Evolutionary conservation across 2,888 invertebrate species (phyloP).

Genomic region (Spisula solida): DNA sequence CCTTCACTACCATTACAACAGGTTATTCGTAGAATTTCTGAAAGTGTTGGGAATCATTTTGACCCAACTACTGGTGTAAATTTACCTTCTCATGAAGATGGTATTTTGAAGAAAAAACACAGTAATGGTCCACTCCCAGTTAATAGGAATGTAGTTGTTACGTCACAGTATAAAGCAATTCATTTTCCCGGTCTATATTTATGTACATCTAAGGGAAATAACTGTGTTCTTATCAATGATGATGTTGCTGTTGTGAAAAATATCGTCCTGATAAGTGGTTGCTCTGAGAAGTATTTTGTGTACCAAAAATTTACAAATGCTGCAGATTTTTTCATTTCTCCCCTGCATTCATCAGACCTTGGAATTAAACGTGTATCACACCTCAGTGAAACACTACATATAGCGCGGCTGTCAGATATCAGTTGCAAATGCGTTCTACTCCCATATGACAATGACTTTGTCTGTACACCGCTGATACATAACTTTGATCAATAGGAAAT

Average conservation of each 20-base stretch:
- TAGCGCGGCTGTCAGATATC: constrained; percentile 26
- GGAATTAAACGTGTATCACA: constrained; percentile 37
- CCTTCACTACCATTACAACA: constrained; percentile 63
- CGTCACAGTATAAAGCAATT: constrained; percentile 34
- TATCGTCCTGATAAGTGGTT: constrained; percentile 4
- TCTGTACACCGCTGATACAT: background rate
- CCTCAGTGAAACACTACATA: constrained; percentile 25
- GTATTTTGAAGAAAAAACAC: constrained; percentile 50
- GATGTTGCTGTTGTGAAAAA: constrained; percentile 54
- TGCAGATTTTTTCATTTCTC: constrained; percentile 23
- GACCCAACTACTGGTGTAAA: no score
- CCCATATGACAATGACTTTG: constrained; percentile 38
- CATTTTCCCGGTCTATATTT: constrained; percentile 30
- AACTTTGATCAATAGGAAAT: background rate
- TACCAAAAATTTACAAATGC: background rate
- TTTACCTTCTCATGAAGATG: background rate
- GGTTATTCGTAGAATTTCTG: constrained; percentile 63
- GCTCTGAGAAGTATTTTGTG: no score
- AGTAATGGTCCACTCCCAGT: constrained; percentile 49
- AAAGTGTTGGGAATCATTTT: background rate
- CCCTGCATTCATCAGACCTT: constrained; percentile 32
- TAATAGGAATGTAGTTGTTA: background rate
- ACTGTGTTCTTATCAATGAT: constrained; percentile 53
- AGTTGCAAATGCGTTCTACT: constrained; percentile 55
- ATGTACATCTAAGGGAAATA: constrained; percentile 43